Evolutionary conservation across 92 coral and sea anemone genomes (phyloP).

Genomic region (Bergia sp.): DNA sequence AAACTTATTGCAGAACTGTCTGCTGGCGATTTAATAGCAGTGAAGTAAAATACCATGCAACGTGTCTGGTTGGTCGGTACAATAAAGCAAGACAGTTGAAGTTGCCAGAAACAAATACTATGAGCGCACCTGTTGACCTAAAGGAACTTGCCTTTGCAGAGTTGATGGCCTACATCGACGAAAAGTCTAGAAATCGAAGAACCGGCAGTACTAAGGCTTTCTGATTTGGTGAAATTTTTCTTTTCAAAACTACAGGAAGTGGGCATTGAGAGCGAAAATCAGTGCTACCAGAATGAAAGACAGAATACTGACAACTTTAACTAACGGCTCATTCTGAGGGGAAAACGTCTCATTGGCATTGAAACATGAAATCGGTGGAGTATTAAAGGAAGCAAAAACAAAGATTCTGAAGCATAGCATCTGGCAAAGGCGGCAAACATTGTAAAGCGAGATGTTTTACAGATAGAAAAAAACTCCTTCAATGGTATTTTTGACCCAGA

Average conservation of each 20-base stretch:
- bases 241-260: constrained; percentile 50
- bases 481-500: constrained; percentile 32
- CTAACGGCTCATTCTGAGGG: constrained; percentile 46
- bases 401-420: constrained; percentile 47
- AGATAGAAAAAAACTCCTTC: constrained; percentile 30
- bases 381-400: constrained; percentile 31
- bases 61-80: too few species aligned
- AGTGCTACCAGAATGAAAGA: constrained; percentile 44
- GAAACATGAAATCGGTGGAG: constrained; percentile 45
- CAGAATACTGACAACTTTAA: constrained; percentile 24
- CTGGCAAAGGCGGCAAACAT: constrained; percentile 50
- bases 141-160: too few species aligned
- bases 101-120: too few species aligned
- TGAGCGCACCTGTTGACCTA: too few species aligned
- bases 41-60: too few species aligned
- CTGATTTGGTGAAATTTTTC: constrained; percentile 58
- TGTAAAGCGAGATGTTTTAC: constrained; percentile 32
- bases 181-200: constrained; percentile 49
- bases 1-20: constrained; percentile 63
- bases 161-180: too few species aligned
- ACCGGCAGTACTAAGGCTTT: constrained; percentile 54
- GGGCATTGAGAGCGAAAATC: constrained; percentile 35
- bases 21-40: neutral
- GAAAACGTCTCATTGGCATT: constrained; percentile 37
- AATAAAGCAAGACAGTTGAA: too few species aligned